Conservation (phyloP, 2,888 invertebrate genomes). For the Parelbella ahira region DNA sequence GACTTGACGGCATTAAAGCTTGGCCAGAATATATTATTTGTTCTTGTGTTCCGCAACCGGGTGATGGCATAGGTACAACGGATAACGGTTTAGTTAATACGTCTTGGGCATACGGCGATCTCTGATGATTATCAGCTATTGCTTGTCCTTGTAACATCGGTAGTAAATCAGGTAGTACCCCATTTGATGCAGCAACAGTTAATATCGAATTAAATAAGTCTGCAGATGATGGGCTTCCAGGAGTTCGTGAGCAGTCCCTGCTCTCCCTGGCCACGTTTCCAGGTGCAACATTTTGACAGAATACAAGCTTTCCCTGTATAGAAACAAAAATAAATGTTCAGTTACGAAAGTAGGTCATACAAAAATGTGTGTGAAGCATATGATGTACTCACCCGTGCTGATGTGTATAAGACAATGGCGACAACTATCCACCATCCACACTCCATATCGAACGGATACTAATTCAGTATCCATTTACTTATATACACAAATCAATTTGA, state of each 20-base stretch:
- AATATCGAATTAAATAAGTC: slow-evolving; percentile 33
- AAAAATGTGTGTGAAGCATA: neutral
- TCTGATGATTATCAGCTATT: slow-evolving; percentile 8
- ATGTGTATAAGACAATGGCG: slow-evolving; percentile 38
- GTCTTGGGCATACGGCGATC: slow-evolving; percentile 7
- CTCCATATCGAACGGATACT: slow-evolving; percentile 51
- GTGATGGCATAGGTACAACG: slow-evolving; percentile 17
- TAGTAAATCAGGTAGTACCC: slow-evolving; percentile 33
- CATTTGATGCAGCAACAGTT: slow-evolving; percentile 34
- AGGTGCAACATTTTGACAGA: slow-evolving; percentile 28
- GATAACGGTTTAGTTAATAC: slow-evolving; percentile 2
- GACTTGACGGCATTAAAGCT: neutral
- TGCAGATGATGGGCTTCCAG: slow-evolving; percentile 19
- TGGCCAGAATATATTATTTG: slow-evolving; percentile 8
- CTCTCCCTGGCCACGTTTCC: slow-evolving; percentile 2
- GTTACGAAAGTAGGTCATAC: neutral
- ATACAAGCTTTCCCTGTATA: neutral
- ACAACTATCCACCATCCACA: slow-evolving; percentile 41
- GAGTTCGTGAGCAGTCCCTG: neutral
- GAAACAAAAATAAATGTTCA: neutral
- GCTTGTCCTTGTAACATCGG: slow-evolving; percentile 23
- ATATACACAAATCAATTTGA: slow-evolving; percentile 34
- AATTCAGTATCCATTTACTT: slow-evolving; percentile 44
- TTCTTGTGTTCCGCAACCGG: slow-evolving; percentile 20
- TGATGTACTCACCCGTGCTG: slow-evolving; percentile 26